Evolutionary conservation across 2,797 vertebrate genomes (phyloP).

Genomic region (Chrysocyon brachyurus): DNA sequence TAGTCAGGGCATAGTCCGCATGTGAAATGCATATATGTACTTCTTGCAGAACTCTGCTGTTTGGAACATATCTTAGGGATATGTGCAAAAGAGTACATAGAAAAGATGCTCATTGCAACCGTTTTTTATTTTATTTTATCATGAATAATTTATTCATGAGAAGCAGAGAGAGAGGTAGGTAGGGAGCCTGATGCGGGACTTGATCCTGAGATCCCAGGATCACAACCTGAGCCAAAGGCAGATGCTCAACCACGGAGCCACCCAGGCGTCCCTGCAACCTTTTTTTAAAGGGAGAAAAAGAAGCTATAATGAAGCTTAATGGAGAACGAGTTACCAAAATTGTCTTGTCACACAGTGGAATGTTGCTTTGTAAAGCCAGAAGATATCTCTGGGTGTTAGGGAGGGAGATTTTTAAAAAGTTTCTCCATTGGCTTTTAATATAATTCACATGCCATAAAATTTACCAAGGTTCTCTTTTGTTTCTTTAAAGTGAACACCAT

Average conservation of each 20-base stretch:
- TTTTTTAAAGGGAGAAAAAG: neutral
- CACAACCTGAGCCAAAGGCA: too few relatives aligned
- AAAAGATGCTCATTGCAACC: neutral
- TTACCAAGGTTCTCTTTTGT: neutral
- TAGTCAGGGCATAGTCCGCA: neutral
- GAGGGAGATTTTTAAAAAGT: neutral
- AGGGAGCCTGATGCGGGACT: too few relatives aligned
- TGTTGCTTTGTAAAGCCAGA: neutral
- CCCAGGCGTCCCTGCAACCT: neutral
- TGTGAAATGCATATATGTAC: neutral
- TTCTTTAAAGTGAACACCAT: neutral
- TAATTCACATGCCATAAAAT: neutral
- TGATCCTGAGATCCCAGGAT: too few relatives aligned
- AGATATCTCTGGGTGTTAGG: neutral
- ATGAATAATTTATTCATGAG: too few relatives aligned
- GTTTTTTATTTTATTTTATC: too few relatives aligned
- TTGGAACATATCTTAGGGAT: neutral
- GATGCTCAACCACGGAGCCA: too few relatives aligned
- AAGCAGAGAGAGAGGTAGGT: too few relatives aligned
- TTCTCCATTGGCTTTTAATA: neutral
- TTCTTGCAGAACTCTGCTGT: neutral
- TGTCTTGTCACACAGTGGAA: neutral
- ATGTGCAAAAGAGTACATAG: neutral
- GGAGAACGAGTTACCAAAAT: neutral
- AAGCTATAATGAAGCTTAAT: neutral